Evolutionary conservation across 1,140 invertebrate genomes (phyloP).

Genomic region (Drosophila erecta): DNA sequence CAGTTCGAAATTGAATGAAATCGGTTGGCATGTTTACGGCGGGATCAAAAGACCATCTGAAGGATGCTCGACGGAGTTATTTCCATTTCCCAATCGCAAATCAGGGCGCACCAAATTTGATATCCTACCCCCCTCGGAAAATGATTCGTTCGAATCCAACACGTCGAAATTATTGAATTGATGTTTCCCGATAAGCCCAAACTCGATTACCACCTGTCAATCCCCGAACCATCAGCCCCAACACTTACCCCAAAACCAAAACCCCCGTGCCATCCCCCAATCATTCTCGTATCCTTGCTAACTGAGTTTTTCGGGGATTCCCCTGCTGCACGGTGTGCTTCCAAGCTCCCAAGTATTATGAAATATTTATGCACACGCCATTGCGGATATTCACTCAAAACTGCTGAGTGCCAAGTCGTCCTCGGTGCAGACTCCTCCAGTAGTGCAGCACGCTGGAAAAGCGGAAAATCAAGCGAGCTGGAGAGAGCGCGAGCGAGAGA

Average conservation of each 20-base stretch:
- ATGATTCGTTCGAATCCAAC: slow-evolving; percentile 24
- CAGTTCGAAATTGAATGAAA: slow-evolving; percentile 34
- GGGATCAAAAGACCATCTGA: slow-evolving; percentile 45
- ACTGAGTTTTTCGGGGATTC: slow-evolving; percentile 31
- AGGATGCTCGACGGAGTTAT: slow-evolving; percentile 30
- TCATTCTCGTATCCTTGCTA: slow-evolving; percentile 28
- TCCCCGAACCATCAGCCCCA: slow-evolving; percentile 4
- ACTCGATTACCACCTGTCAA: slow-evolving; percentile 54
- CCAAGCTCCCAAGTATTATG: slow-evolving; percentile 63
- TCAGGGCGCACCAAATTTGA: slow-evolving; percentile 47
- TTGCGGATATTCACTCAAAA: slow-evolving; percentile 66
- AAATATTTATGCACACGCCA: slow-evolving; percentile 80
- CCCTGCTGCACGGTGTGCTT: background rate
- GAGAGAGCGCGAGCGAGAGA: slow-evolving; percentile 17
- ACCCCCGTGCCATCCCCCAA: too few species aligned
- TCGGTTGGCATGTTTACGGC: slow-evolving; percentile 35
- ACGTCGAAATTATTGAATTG: slow-evolving; percentile 55
- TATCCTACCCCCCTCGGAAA: slow-evolving; percentile 15
- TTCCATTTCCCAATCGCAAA: slow-evolving; percentile 42
- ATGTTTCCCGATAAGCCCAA: slow-evolving; percentile 48
- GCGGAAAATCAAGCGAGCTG: slow-evolving; percentile 27
- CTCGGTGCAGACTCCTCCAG: slow-evolving; percentile 24
- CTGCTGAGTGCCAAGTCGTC: slow-evolving; percentile 28
- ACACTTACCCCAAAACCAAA: background rate
- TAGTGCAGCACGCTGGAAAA: slow-evolving; percentile 14